phyloP scores from a whole-genome alignment of 37 sponge, comb jelly and placozoan species.

The Oopsacas minuta region DNA sequence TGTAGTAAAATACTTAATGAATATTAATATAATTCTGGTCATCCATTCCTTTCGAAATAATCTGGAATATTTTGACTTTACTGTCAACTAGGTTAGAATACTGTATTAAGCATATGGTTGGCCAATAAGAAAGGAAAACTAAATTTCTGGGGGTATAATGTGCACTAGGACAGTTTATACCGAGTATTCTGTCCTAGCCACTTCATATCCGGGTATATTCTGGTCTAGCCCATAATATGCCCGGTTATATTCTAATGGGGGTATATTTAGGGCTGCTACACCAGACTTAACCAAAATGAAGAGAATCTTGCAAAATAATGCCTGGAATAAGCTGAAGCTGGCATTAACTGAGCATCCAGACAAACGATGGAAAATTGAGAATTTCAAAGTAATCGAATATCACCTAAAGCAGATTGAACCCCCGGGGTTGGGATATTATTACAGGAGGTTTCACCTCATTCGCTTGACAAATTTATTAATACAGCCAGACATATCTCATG shows the following conservation, averaged over 20 bases:
- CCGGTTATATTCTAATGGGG: neutral
- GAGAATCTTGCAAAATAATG: no score
- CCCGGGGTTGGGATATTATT: no score
- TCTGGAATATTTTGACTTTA: neutral
- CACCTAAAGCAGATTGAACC: no score
- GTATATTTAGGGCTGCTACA: neutral
- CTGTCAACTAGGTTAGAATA: neutral
- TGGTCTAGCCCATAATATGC: neutral
- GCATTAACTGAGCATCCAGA: no score
- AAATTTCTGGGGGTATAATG: neutral
- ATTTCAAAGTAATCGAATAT: no score
- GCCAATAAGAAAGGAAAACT: neutral
- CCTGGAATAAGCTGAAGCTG: no score
- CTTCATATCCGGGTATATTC: slow-evolving; percentile 6
- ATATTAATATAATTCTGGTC: no score
- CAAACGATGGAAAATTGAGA: no score
- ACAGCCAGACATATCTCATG: no score
- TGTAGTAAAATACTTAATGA: neutral
- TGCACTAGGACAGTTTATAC: neutral
- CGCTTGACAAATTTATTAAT: no score
- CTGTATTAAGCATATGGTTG: neutral
- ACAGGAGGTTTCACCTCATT: no score
- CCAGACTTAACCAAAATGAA: neutral
- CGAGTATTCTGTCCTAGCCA: neutral
- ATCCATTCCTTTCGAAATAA: neutral